These are phyloP conservation scores for Orthonychiurus folsomi DNA, from an alignment of 2,888 invertebrate genomes.

Conservation along the genomic window DNA sequence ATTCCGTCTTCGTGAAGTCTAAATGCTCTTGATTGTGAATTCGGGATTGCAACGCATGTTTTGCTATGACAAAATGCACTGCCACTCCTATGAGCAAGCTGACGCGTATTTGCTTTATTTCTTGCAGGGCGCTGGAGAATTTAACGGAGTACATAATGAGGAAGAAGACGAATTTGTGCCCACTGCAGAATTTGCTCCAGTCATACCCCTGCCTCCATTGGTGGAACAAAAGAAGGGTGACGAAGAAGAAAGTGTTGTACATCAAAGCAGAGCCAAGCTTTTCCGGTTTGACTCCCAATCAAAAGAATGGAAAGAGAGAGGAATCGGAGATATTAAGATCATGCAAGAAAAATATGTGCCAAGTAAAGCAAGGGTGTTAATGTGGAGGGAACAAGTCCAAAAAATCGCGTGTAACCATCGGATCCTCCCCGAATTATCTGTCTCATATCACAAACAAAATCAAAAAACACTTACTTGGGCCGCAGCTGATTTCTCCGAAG, in stretches of 20 bases:
- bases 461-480: conserved; percentile 42
- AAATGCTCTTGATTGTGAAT: too few relatives aligned
- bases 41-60: too few relatives aligned
- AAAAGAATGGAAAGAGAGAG: conserved; percentile 91
- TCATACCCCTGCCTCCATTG: conserved; percentile 75
- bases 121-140: too few relatives aligned
- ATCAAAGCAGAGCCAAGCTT: conserved; percentile 71
- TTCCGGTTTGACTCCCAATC: conserved; percentile 57
- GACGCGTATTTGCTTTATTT: too few relatives aligned
- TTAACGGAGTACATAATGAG: too few relatives aligned
- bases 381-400: conserved; percentile 71
- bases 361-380: conserved; percentile 63
- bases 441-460: conserved; percentile 41
- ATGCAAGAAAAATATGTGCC: conserved; percentile 62
- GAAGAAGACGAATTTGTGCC: conserved; percentile 65
- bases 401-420: conserved; percentile 44
- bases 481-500: conserved; percentile 45
- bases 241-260: conserved; percentile 70
- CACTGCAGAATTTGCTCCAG: conserved; percentile 78
- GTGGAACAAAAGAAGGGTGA: conserved; percentile 67
- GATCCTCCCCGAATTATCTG: conserved; percentile 23
- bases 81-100: too few relatives aligned
- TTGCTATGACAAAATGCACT: too few relatives aligned
- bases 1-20: too few relatives aligned
- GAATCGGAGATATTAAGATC: conserved; percentile 82